A percentile compares a stretch with the other conserved stretches of the same genome.
These are phyloP conservation scores for Caenorhabditis wallacei DNA, from an alignment of 2,888 invertebrate genomes.

Conservation along the genomic window DNA sequence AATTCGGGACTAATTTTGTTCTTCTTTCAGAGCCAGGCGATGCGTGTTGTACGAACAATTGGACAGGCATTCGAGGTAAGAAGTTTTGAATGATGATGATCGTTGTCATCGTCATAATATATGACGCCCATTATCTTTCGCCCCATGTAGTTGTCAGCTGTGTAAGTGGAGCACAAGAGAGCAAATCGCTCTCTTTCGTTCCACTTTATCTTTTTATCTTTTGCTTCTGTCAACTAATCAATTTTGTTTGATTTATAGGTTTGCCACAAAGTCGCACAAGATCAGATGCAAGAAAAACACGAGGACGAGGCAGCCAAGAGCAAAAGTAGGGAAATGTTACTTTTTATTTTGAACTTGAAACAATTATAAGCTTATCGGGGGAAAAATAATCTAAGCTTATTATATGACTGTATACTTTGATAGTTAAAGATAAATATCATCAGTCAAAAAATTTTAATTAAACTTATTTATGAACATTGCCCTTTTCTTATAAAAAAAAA, in stretches of 20 bases:
- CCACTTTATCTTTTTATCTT: slow-evolving; percentile 17
- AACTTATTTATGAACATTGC: no score
- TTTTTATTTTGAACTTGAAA: neutral
- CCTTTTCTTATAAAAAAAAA: no score
- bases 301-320: slow-evolving; percentile 75
- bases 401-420: no score
- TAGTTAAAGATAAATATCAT: no score
- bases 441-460: no score
- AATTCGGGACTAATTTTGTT: neutral
- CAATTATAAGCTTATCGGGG: no score
- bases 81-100: slow-evolving; percentile 14
- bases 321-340: slow-evolving; percentile 55
- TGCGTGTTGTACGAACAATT: slow-evolving; percentile 97
- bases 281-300: slow-evolving; percentile 82
- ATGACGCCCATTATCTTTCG: slow-evolving; percentile 57
- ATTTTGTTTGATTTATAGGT: slow-evolving; percentile 68
- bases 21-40: slow-evolving; percentile 88
- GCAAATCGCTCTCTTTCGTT: slow-evolving; percentile 3
- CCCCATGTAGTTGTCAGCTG: slow-evolving; percentile 60
- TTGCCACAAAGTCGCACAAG: slow-evolving; percentile 90
- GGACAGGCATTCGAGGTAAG: slow-evolving; percentile 99
- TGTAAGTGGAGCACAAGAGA: slow-evolving; percentile 12
- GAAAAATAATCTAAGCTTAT: no score
- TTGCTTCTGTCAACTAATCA: slow-evolving; percentile 61
- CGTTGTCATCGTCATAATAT: slow-evolving; percentile 48